phyloP scores from a whole-genome alignment of 2,113 vertebrate species.

The Polyodon spathula region DNA sequence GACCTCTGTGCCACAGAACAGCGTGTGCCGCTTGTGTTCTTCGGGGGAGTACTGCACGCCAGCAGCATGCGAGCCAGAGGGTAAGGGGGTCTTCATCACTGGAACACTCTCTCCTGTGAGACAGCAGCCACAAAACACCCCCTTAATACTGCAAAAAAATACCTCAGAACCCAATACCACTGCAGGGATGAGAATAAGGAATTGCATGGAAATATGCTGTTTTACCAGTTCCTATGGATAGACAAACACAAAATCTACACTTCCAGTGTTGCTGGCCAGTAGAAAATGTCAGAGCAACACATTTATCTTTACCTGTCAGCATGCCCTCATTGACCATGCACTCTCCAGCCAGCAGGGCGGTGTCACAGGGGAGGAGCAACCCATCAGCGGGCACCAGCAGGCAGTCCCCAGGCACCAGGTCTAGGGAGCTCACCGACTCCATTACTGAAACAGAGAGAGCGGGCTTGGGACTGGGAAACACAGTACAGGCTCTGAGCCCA shows the following conservation, averaged over 20 bases:
- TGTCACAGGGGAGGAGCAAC: slow-evolving; percentile 75
- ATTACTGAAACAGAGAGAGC: slow-evolving; percentile 50
- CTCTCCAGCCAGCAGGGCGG: slow-evolving; percentile 76
- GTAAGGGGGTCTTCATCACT: slow-evolving; percentile 80
- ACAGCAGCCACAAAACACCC: too few relatives aligned
- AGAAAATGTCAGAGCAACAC: too few relatives aligned
- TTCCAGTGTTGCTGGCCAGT: too few relatives aligned
- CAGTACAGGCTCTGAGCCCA: too few relatives aligned
- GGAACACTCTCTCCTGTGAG: slow-evolving; percentile 79
- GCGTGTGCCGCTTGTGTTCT: slow-evolving; percentile 71
- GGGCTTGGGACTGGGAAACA: slow-evolving; percentile 1
- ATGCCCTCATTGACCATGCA: slow-evolving; percentile 90
- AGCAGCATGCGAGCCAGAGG: slow-evolving; percentile 14
- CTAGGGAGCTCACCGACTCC: slow-evolving; percentile 59
- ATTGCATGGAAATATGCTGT: too few relatives aligned
- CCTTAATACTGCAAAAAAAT: too few relatives aligned
- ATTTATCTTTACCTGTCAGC: slow-evolving; percentile 71
- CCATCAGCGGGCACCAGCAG: slow-evolving; percentile 71
- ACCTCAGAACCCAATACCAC: too few relatives aligned
- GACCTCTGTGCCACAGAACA: slow-evolving; percentile 83
- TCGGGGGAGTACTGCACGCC: slow-evolving; percentile 56
- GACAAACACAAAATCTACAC: too few relatives aligned
- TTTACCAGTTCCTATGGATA: too few relatives aligned
- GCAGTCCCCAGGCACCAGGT: slow-evolving; percentile 91
- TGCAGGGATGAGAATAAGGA: too few relatives aligned